A percentile compares a stretch with the other conserved stretches of the same genome.
phyloP scores from a whole-genome alignment of 2,797 vertebrate genomes.

The Uromys caudimaculatus region DNA sequence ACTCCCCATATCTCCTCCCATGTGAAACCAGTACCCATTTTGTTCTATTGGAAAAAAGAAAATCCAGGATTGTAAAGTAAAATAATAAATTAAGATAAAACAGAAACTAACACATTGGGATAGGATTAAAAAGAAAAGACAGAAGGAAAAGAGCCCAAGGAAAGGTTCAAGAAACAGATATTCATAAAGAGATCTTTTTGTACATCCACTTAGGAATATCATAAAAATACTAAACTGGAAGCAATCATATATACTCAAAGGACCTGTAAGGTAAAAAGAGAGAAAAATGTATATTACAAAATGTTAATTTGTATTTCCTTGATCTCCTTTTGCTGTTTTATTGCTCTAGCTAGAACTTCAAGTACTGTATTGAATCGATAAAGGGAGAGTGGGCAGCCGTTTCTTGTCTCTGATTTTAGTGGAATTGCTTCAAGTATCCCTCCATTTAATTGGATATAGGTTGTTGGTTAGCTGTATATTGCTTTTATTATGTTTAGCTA shows the following conservation, averaged over 20 bases:
- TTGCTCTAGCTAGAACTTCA: background rate
- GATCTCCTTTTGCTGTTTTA: background rate
- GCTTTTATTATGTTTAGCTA: too few relatives aligned
- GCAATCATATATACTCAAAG: background rate
- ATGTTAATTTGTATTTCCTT: background rate
- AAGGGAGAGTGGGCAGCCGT: background rate
- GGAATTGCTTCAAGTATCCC: too few relatives aligned
- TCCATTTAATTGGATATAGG: too few relatives aligned
- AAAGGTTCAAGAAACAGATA: background rate
- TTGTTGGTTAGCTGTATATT: too few relatives aligned
- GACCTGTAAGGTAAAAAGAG: background rate
- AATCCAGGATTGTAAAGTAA: background rate
- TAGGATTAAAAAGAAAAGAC: background rate
- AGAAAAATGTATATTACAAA: background rate
- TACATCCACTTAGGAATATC: too few relatives aligned
- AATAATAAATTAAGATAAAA: background rate
- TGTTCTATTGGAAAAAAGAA: background rate
- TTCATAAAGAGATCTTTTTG: background rate
- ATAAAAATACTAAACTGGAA: background rate
- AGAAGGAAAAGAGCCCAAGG: background rate
- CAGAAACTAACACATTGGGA: background rate
- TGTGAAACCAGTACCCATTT: too few relatives aligned
- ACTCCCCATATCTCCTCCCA: too few relatives aligned
- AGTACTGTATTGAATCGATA: background rate
- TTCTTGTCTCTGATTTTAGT: background rate